Base-by-base conservation (phyloP, 2,888 invertebrate genomes). In the Dioctria linearis region DNA sequence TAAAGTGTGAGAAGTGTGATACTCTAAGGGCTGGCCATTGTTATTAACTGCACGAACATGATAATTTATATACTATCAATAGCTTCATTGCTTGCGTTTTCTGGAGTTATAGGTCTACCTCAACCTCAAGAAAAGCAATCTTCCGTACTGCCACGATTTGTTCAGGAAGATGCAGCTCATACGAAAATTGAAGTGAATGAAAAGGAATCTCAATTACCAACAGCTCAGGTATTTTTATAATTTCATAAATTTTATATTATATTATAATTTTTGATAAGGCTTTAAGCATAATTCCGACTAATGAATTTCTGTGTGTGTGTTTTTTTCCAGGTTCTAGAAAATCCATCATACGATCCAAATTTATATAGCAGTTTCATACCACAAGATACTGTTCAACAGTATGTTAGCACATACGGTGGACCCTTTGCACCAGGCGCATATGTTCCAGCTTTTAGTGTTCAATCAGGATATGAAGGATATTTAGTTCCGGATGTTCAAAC, bases 391-490 rank as follows among this genome's bases (percentile, higher is more conserved):
- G 86, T 89, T 43, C 89, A 88, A 78, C 86, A 88, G 57, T 89
- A 89, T 81, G 84, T 88, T 5, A 87, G 83, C 69, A 86, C 87
- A 79, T 88, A 87, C 79, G 87, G 86, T 3, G 85, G 85, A 3
- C 83, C 81, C 0, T 81, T 78, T 71, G 37, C 71, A 42, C 51
- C 81, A 13, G 80, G 54, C 13, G 85, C 85, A n/a, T 85, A 85
- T 80, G 84, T 84, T 3, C 84, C 84, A 6, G 85, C 88, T 3
- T 88, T 87, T 82, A 86, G 86, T 11, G 86, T 89, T 25, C 89
- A 89, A 83, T 88, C 88, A 0, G 89, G 88, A 11, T 90, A 90
- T 79, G 90, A 90, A 82, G 90, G 89, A 39, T 90, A 88, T 79
- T 85, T 90, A 49, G 86, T 90, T 75, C 90, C 90, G 54, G 84